Evolutionary conservation across 2,797 vertebrate species (phyloP).

Genomic region (Melanotaenia nigrans): DNA sequence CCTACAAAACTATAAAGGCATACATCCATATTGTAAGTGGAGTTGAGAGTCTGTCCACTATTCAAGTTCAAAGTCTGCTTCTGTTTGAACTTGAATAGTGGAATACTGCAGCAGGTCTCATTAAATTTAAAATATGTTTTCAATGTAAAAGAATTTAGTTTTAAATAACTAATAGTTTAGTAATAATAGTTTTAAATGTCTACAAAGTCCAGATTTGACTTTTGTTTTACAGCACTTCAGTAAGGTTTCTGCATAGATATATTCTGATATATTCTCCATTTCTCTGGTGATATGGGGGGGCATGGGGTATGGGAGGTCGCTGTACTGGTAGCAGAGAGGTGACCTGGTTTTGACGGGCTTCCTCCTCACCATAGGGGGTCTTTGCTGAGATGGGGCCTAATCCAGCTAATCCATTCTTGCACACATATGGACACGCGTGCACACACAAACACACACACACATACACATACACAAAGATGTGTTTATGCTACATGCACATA

Average conservation of each 20-base stretch:
- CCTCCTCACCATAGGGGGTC: conserved; percentile 90
- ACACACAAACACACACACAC: conserved; percentile 19
- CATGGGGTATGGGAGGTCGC: conserved; percentile 62
- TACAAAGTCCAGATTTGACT: neutral
- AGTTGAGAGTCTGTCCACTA: neutral
- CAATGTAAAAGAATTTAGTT: neutral
- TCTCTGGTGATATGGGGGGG: neutral
- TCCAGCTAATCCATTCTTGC: conserved; percentile 94
- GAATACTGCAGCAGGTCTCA: neutral
- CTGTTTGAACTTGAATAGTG: neutral
- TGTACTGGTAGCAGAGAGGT: conserved; percentile 68
- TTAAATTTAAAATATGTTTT: neutral
- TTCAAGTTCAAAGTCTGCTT: neutral
- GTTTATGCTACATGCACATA: conserved; percentile 25
- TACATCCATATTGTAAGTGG: neutral
- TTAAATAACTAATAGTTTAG: neutral
- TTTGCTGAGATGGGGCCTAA: conserved; percentile 90
- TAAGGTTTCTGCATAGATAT: neutral
- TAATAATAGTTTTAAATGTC: neutral
- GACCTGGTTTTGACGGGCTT: conserved; percentile 90
- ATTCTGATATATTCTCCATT: neutral
- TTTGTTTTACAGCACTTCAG: neutral
- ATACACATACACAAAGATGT: conserved; percentile 15
- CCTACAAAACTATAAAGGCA: neutral
- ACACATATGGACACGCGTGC: conserved; percentile 52